A percentile compares a stretch with the other conserved stretches of the same genome.
These are phyloP conservation scores for Lagorchestes hirsutus DNA, from an alignment of 2,797 vertebrate genomes.

Conservation along the genomic window DNA sequence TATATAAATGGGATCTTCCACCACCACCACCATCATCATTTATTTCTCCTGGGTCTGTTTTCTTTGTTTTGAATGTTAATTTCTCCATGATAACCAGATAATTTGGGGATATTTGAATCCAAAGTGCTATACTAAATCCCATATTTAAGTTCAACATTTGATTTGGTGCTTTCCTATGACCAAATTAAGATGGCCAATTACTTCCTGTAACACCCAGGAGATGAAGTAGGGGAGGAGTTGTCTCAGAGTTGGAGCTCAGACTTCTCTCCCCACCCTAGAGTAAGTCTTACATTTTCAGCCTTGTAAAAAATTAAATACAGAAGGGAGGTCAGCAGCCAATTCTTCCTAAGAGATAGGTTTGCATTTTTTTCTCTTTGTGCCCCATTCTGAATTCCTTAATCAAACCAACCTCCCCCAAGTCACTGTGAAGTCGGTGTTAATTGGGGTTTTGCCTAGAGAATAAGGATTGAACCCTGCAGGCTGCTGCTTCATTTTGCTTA, in stretches of 20 bases:
- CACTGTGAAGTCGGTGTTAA: background rate
- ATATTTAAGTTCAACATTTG: constrained; percentile 51
- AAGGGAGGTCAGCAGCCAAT: constrained; percentile 10
- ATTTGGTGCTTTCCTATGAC: constrained; percentile 43
- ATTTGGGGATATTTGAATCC: background rate
- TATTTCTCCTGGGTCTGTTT: background rate
- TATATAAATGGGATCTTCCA: background rate
- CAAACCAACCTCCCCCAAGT: background rate
- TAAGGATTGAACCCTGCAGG: constrained; percentile 45
- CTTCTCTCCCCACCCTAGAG: constrained; percentile 33
- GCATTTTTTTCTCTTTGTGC: constrained; percentile 35
- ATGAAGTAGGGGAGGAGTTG: background rate
- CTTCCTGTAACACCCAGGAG: background rate
- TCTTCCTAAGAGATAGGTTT: constrained; percentile 23
- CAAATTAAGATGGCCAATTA: constrained; percentile 33
- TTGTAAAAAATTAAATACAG: constrained; percentile 20
- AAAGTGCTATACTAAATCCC: constrained; percentile 45
- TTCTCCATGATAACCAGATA: background rate
- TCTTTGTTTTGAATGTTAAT: background rate
- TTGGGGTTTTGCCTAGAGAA: constrained; percentile 31
- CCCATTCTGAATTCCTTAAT: background rate
- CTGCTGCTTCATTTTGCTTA: constrained; percentile 43
- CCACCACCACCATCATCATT: background rate
- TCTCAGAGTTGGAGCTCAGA: background rate
- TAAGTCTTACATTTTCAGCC: constrained; percentile 40